Conservation (phyloP, 2,888 invertebrate genomes). For the Drosophila kambysellisi region DNA sequence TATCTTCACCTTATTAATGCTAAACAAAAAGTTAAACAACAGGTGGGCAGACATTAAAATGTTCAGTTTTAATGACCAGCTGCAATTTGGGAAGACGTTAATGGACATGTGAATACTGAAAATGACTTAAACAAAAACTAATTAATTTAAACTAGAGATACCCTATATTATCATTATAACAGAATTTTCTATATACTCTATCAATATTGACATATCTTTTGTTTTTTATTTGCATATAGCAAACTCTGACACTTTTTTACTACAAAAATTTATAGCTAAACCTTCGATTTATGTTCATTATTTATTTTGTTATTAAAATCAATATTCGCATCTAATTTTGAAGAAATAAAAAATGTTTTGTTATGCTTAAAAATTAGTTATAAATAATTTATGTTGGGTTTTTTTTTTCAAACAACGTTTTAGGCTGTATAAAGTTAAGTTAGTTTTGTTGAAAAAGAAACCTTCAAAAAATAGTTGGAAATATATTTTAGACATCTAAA, state of each 20-base stretch:
- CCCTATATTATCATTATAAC: background rate
- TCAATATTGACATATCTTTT: background rate
- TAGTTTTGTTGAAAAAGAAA: background rate
- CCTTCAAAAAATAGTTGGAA: background rate
- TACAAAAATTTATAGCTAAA: too few relatives aligned
- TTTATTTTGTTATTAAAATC: background rate
- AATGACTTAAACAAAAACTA: background rate
- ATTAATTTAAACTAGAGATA: background rate
- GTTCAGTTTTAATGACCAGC: slow-evolving; percentile 6
- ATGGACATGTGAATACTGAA: background rate
- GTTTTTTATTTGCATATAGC: background rate
- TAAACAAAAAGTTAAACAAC: slow-evolving; percentile 40
- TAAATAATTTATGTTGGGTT: slow-evolving; percentile 14
- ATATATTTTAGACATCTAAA: background rate
- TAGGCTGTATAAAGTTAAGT: background rate
- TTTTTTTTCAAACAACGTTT: background rate
- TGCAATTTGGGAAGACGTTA: slow-evolving; percentile 13
- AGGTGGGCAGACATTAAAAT: slow-evolving; percentile 8
- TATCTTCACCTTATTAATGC: slow-evolving; percentile 24
- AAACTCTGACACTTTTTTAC: background rate
- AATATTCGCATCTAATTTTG: background rate
- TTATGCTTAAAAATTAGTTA: slow-evolving; percentile 9
- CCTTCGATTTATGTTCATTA: background rate
- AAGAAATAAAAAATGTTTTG: background rate
- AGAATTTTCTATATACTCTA: background rate